Evolutionary conservation across 2,113 vertebrate species (phyloP), one percentile per base, ranked within the genome.

Genomic region (Xyrauchen texanus): DNA sequence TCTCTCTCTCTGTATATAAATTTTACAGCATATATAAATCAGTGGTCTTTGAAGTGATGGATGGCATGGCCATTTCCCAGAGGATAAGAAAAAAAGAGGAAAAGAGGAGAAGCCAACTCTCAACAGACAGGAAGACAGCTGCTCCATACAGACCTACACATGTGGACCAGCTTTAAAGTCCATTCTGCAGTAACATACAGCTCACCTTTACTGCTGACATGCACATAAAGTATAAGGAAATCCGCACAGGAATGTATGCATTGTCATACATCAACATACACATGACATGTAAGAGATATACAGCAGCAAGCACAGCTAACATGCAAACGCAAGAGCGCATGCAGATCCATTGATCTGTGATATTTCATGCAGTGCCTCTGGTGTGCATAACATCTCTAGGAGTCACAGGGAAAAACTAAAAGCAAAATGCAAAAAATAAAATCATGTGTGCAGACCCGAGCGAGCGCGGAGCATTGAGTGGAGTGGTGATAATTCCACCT

Each of bases 61-160:
- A 85, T 86, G 85, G 88, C 89, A 86, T 61, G 71, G 49, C 66
- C 55, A 57, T 85, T 80, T 91, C 88, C 86, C 86, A 61, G 52
- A 82, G 86, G 87, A 89, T 83, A 83, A 83, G 79, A 85, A 82
- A 84, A 84, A 85, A 79, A 88, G 12, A 73, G 45, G 21, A 55
- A 55, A 47, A 53, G 21, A 87, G 57, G 47, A 70, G 57, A 61
- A 52, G 44, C 15, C 64, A 84, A 81, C 80, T 88, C 86, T 88
- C 11, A 79, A 79, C 78, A 83, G 47, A 89, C 86, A 86, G 81
- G 79, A 87, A 85, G 85, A 86, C 90, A 82, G 85, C 88, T 87
- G 90, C 80, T 86, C 79, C 81, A 5, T 71, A 21, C 45, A 73
- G 65, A 77, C 63, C 15, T n/a, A 68, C 55, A 75, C 80, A 81